Base-by-base conservation (phyloP, 1,140 invertebrate genomes). In the Diachasma alloeum region DNA sequence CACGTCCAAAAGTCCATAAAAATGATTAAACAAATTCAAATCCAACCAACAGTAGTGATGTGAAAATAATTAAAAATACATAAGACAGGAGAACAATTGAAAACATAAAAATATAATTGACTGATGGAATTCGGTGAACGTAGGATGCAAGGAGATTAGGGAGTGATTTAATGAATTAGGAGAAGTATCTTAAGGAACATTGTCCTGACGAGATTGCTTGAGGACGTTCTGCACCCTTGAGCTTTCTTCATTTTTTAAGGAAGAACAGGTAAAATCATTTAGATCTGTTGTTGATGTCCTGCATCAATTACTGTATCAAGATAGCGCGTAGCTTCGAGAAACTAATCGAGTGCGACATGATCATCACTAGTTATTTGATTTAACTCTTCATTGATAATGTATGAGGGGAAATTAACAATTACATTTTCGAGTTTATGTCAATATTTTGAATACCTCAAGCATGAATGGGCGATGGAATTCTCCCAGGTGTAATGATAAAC, bases 1-100 rank as follows among this genome's bases (percentile, higher is more conserved):
- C 86, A 88, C 87, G 87, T 88, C 87, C 87, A 84, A 83, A 24
- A 70, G 82, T 84, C 82, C 82, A 86, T 80, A 83, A 84, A 67
- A 82, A 84, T 68, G 36, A 72, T 19, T 36, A 37, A 67, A 72
- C 31, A 56, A 66, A 59, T 70, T 48, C 4, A 79, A 48, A 75
- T 72, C 78, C 79, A 83, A 85, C 81, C 81, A 85, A 87, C 71
- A 80, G 79, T 81, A 83, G 81, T 77, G 66, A 79, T 77, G 59
- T 79, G 75, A 81, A 48, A 74, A 80, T 78, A 66, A 80, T 81
- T 70, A 75, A 77, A 79, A 80, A 79, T 53, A 72, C 11, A 77
- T 72, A 73, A 24, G 72, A 80, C 13, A 59, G 46, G 42, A 79
- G 17, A 75, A 71, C 39, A 76, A 26, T 72, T 39, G n/a, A 70